A percentile compares a stretch with the other conserved stretches of the same genome.
Evolutionary conservation across 2,797 vertebrate species (phyloP).

Genomic region (Pygocentrus nattereri): DNA sequence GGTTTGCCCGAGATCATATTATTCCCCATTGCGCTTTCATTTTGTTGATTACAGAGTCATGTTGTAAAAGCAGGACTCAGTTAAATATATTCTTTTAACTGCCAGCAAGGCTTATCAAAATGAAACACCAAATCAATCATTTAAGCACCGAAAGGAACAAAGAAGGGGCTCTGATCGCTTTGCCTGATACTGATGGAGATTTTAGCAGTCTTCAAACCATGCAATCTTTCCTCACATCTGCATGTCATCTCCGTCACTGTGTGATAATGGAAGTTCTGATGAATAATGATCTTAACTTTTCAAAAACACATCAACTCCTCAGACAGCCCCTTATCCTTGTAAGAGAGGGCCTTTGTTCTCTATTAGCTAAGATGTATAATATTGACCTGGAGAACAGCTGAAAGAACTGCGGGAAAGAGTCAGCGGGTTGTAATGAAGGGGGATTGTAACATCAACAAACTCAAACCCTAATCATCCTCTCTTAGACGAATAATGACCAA

Average conservation of each 20-base stretch:
- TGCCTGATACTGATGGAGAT: neutral
- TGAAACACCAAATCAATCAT: conserved; percentile 13
- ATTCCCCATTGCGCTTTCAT: conserved; percentile 10
- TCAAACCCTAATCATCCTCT: neutral
- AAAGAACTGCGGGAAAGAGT: neutral
- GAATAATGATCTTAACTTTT: conserved; percentile 14
- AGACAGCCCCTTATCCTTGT: neutral
- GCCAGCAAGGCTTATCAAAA: neutral
- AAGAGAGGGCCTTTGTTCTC: neutral
- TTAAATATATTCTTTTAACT: neutral
- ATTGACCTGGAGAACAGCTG: neutral
- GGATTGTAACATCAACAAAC: neutral
- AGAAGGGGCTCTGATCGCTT: neutral
- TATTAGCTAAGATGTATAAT: conserved; percentile 13
- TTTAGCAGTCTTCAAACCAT: conserved; percentile 17
- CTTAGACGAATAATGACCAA: no score
- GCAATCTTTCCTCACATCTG: neutral
- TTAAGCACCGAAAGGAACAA: neutral
- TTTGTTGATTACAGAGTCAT: neutral
- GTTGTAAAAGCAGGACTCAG: neutral
- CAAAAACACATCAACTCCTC: neutral
- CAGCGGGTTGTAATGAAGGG: neutral
- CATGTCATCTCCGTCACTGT: conserved; percentile 9
- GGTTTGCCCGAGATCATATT: neutral
- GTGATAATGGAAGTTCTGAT: conserved; percentile 7